Evolutionary conservation across 2,888 invertebrate species (phyloP), one percentile per base, ranked within the genome.

Genomic region (Neoascia interrupta): DNA sequence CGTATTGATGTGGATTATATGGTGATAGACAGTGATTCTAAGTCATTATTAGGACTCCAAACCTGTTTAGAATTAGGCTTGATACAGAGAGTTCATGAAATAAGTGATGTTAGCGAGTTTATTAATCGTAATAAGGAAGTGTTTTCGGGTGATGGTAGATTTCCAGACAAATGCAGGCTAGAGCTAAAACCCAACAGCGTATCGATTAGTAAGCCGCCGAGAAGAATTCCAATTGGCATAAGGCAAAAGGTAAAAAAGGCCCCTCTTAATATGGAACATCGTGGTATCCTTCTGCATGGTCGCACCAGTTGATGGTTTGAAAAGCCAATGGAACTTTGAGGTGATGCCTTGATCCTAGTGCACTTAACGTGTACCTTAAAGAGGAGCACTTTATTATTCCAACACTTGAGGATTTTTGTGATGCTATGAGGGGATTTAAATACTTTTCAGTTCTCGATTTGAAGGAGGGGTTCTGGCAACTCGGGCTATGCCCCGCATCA

Each of bases 401-500:
- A 37, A 82, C 81, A 58, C 36, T 84, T 37, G 69, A 83, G 56
- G 82, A 82, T 64, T 34, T 82, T 63, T 26, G 76, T 54, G 54
- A 73, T 58, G 68, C 81, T 58, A 37, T 81, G 73, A 51, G 80
- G 51, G 70, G 60, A 56, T 76, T 83, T 60, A 79, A 45, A 13
- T 51, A 70, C 16, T 63, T 82, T 58, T 81, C 82, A 11, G 81
- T 83, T 5, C 66, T 84, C 8, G 83, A 83, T 64, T 34, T 83
- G 76, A 83, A 79, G 64, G 81, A 69, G 69, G 81, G 43, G 39
- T 82, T 81, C 79, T 81, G 66, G 63, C 79, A 64, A 41, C 21
- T 70, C 8, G 45, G 68, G 16, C 39, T 74, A 31, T 58, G 66
- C 51, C 83, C 69, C 87, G 86, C n/a, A 83, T 83, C 64, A 85